phyloP scores from a whole-genome alignment of 2,888 invertebrate genomes.

The Argyra leucocephala region DNA sequence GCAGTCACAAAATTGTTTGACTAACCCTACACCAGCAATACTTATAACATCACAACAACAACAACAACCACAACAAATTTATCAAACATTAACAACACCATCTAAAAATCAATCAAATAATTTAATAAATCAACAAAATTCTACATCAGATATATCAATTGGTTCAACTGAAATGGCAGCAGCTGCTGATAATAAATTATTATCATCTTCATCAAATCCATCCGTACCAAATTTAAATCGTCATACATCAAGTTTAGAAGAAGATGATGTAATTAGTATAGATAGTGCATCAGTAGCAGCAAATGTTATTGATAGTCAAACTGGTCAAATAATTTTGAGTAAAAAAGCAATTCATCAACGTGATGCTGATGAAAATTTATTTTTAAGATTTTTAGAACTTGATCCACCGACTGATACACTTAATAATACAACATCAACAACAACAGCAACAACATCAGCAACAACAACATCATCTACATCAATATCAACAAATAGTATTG shows the following conservation, averaged over 20 bases:
- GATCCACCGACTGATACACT: conserved; percentile 61
- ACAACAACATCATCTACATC: conserved; percentile 34
- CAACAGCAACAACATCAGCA: no score
- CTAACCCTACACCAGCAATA: conserved; percentile 40
- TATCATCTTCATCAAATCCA: background rate
- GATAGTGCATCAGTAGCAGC: conserved; percentile 32
- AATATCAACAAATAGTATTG: conserved; percentile 39
- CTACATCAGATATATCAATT: conserved; percentile 15
- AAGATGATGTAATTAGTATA: conserved; percentile 33
- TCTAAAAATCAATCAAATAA: background rate
- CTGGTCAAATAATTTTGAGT: conserved; percentile 37
- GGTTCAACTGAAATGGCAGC: conserved; percentile 20
- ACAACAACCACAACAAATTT: background rate
- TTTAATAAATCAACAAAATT: conserved; percentile 16
- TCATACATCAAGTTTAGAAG: conserved; percentile 43
- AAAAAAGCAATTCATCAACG: conserved; percentile 52
- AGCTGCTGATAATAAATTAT: conserved; percentile 7
- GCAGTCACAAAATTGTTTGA: conserved; percentile 56
- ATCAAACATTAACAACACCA: background rate
- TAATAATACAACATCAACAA: conserved; percentile 25
- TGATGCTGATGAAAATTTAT: conserved; percentile 64
- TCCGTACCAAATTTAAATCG: conserved; percentile 20
- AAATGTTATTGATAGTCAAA: conserved; percentile 21
- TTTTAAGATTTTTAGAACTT: conserved; percentile 66
- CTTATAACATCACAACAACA: background rate